phyloP scores from a whole-genome alignment of 2,797 vertebrate genomes.

The Phylloscopus collybita region DNA sequence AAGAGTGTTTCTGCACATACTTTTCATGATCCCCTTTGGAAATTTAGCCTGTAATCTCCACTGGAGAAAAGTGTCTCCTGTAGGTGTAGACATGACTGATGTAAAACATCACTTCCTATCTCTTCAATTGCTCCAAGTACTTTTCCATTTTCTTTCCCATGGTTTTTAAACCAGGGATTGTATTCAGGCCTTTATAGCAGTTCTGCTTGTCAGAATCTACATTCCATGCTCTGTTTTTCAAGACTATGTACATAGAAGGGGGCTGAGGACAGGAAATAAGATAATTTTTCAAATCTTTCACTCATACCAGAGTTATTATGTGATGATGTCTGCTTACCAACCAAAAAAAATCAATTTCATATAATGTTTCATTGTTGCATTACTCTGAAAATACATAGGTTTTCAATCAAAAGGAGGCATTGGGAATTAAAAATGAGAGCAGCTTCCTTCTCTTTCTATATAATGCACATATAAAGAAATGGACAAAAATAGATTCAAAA shows the following conservation, averaged over 20 bases:
- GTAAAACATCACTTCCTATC: neutral
- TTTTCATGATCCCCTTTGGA: neutral
- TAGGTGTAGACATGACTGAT: constrained; percentile 28
- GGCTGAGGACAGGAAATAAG: neutral
- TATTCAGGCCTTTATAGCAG: neutral
- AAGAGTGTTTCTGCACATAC: neutral
- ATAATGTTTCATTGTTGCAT: neutral
- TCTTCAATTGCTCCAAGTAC: neutral
- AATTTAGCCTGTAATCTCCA: constrained; percentile 14
- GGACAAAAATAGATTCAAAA: constrained; percentile 38
- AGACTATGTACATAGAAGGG: neutral
- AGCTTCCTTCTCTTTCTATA: neutral
- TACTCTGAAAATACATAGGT: neutral
- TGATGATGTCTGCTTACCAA: neutral
- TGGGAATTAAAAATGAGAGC: constrained; percentile 12
- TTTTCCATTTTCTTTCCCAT: neutral
- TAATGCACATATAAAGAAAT: neutral
- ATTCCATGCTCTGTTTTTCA: neutral
- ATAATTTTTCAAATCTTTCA: neutral
- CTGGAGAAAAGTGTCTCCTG: neutral
- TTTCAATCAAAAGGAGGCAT: neutral
- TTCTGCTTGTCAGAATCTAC: constrained; percentile 5
- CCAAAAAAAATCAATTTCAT: neutral
- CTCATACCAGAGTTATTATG: neutral
- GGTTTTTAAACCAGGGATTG: neutral